Percentiles rank a stretch among this genome's conserved stretches.
Evolutionary conservation across 2,888 invertebrate genomes (phyloP).

Genomic region (Drosophila trichaetosa): DNA sequence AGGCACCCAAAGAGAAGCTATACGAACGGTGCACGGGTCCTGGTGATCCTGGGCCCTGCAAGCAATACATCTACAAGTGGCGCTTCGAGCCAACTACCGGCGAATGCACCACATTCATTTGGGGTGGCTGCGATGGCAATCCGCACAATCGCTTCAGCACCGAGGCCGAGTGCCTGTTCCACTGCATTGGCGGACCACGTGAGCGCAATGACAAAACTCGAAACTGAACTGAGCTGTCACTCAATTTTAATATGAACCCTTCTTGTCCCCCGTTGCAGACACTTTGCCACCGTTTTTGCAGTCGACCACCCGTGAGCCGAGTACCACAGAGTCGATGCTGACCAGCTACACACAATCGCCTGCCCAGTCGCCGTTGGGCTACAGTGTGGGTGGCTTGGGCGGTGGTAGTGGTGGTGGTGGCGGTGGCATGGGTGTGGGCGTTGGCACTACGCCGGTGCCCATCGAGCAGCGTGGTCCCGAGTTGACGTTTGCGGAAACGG

Average conservation of each 20-base stretch:
- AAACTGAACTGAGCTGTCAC: not conserved
- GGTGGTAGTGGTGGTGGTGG: constrained; percentile 83
- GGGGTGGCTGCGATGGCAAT: constrained; percentile 90
- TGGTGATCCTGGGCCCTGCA: constrained; percentile 87
- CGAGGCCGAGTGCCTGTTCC: constrained; percentile 88
- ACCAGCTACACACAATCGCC: constrained; percentile 75
- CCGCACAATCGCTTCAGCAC: constrained; percentile 89
- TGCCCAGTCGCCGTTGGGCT: constrained; percentile 56
- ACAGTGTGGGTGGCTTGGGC: constrained; percentile 83
- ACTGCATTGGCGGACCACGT: constrained; percentile 88
- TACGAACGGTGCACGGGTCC: constrained; percentile 85
- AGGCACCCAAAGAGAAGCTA: constrained; percentile 80
- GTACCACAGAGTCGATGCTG: constrained; percentile 85
- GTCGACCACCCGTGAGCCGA: constrained; percentile 86
- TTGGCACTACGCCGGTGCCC: constrained; percentile 87
- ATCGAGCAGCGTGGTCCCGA: constrained; percentile 91
- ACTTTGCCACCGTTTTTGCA: constrained; percentile 86
- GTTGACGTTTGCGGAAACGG: constrained; percentile 93
- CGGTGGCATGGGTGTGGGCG: constrained; percentile 55
- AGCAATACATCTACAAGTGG: constrained; percentile 89
- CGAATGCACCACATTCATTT: constrained; percentile 88
- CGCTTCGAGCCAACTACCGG: constrained; percentile 87
- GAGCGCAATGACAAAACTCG: constrained; percentile 67
- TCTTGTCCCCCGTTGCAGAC: constrained; percentile 80
- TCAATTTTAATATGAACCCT: constrained; percentile 2